Percentiles rank a stretch among this genome's conserved stretches.
Evolutionary conservation across 2,113 vertebrate genomes (phyloP).

Genomic region (Oxygymnocypris stewartii): DNA sequence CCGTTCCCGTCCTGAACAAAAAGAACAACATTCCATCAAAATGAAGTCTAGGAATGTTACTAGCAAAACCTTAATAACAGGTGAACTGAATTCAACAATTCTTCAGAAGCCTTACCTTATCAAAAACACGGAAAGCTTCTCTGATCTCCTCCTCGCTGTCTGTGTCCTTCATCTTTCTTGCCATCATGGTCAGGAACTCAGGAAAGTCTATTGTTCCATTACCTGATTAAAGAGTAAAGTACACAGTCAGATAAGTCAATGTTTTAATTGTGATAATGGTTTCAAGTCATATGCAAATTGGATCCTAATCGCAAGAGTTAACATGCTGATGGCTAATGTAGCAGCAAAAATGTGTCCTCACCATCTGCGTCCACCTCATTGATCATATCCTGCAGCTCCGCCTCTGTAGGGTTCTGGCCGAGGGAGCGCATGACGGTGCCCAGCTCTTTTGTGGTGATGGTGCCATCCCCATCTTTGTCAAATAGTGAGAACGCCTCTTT

Average conservation of each 20-base stretch:
- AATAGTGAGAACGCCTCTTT: conserved; percentile 93
- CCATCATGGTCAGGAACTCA: conserved; percentile 93
- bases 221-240: conserved; percentile 67
- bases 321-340: conserved; percentile 19
- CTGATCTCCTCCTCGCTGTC: conserved; percentile 92
- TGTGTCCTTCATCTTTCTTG: conserved; percentile 93
- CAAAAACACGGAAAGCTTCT: conserved; percentile 92
- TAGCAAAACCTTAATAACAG: neutral
- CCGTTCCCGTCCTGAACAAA: conserved; percentile 84
- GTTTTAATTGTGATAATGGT: neutral
- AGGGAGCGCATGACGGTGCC: conserved; percentile 91
- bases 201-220: conserved; percentile 93
- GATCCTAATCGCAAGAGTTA: neutral
- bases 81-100: neutral
- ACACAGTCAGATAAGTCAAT: neutral
- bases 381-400: conserved; percentile 91
- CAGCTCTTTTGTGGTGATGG: conserved; percentile 91
- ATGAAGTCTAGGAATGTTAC: neutral
- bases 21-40: neutral
- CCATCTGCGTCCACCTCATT: conserved; percentile 93
- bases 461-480: conserved; percentile 92
- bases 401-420: conserved; percentile 90
- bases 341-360: conserved; percentile 60
- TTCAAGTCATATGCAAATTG: conserved; percentile 7
- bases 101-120: conserved; percentile 77